Evolutionary conservation across 2,888 invertebrate genomes (phyloP), one percentile per base, ranked within the genome.

Genomic region (Callinectes sapidus): DNA sequence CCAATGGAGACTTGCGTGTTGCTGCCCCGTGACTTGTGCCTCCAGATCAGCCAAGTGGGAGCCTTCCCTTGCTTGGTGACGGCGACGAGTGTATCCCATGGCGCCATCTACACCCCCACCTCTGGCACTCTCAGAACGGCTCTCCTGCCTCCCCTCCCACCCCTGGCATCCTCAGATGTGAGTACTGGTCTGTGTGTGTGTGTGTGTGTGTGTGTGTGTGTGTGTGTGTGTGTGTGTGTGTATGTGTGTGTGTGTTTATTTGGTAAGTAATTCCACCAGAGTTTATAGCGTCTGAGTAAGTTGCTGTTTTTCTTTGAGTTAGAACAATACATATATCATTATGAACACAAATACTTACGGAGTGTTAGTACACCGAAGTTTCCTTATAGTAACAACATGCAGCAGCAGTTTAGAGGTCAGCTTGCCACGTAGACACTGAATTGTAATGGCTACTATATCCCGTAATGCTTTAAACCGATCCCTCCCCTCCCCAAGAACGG

Each of bases 101-200:
- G 92, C 28, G 89, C 86, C 42, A 39, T 61, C 18, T 89, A 88
- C 86, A 89, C 92, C 13, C 92, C 92, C 42, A 89, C 92, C 13
- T 89, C 92, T 14, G 92, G 92, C 55, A 92, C 92, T 66, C 92
- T 92, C 10, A 77, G 92, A n/a, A 92, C 89, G 39, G 92, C 81
- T 18, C 39, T 28, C 42, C 66, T 92, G 18, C 92, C 48, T 18
- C 61, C 89, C 35, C 61, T 89, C 23, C 54, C 85, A 18, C 86
- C 61, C 28, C 61, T 89, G 2, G 89, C 85, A 23, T 66, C 92
- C 1, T 89, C 89, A 14, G 92, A 92, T 61, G 92, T 92, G 71
- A 92, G 92, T 92, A 86, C 71, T n/a, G n/a, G n/a, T 71, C 5
- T 71, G 71, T 71, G 71, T n/a, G 71, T 71, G 71, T 71, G 71